Percentiles rank a stretch among this genome's conserved stretches.
Evolutionary conservation across 2,888 invertebrate species (phyloP).

Genomic region (Conchocele bisecta): DNA sequence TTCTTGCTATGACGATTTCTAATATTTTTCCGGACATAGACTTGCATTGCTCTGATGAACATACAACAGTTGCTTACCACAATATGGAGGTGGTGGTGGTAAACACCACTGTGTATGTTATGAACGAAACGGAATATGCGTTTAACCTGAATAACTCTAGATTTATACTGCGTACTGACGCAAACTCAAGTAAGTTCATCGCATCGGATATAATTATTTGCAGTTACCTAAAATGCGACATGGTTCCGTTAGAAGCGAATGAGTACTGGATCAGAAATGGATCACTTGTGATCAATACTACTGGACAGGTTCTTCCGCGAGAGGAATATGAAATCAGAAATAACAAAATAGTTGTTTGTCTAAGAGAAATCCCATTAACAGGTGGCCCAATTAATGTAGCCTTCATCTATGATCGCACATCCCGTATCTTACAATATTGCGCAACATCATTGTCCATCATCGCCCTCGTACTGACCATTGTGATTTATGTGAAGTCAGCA

Average conservation of each 20-base stretch:
- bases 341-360: too few species aligned
- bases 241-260: neutral
- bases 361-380: too few species aligned
- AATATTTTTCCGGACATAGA: too few species aligned
- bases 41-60: too few species aligned
- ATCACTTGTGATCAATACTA: neutral
- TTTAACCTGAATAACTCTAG: too few species aligned
- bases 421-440: neutral
- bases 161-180: neutral
- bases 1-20: too few species aligned
- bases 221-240: neutral
- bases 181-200: neutral
- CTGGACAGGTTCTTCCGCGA: neutral
- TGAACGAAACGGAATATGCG: too few species aligned
- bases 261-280: slow-evolving; percentile 4
- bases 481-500: slow-evolving; percentile 3
- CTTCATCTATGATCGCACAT: neutral
- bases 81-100: too few species aligned
- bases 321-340: slow-evolving; percentile 4
- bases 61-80: too few species aligned
- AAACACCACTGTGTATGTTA: too few species aligned
- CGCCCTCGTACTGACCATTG: slow-evolving; percentile 3
- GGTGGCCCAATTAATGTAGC: neutral
- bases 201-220: neutral
- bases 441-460: neutral